Percentiles rank a stretch among this genome's conserved stretches.
Conservation (phyloP, 2,113 vertebrate species). For the Genyomyrus donnyi region DNA sequence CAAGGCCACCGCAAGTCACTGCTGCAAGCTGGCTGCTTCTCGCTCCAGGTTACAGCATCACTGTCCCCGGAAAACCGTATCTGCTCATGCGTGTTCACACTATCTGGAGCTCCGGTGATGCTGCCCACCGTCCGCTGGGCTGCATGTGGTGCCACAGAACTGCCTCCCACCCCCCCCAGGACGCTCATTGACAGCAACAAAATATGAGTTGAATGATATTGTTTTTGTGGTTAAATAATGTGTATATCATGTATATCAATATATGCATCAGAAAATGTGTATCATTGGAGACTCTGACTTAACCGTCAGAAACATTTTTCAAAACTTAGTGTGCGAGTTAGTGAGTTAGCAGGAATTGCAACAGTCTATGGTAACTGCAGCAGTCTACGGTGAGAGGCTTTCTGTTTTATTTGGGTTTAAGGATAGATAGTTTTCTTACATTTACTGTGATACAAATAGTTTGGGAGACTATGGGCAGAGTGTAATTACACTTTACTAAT, state of each 20-base stretch:
- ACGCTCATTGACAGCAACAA: not conserved
- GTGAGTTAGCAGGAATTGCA: not conserved
- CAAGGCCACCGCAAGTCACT: not conserved
- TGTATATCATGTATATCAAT: not conserved
- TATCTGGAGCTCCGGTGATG: not conserved
- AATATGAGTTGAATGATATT: not conserved
- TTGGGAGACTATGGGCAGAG: not conserved
- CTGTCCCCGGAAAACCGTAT: not conserved
- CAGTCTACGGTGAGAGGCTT: not conserved
- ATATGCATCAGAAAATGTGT: not conserved
- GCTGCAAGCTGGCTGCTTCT: not conserved
- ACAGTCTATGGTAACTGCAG: not conserved
- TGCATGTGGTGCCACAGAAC: not conserved
- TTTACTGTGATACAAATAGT: not conserved
- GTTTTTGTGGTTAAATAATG: not conserved
- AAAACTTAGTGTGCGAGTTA: not conserved
- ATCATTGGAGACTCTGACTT: not conserved
- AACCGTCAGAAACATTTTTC: not conserved
- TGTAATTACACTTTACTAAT: not conserved
- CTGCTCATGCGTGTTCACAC: not conserved
- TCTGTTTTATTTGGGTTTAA: not conserved
- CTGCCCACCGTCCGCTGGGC: not conserved
- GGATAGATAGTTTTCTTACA: not conserved
- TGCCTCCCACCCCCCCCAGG: not conserved
- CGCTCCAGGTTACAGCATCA: not conserved